Base-by-base conservation (phyloP, 2,113 vertebrate species). In the Mirounga angustirostris region DNA sequence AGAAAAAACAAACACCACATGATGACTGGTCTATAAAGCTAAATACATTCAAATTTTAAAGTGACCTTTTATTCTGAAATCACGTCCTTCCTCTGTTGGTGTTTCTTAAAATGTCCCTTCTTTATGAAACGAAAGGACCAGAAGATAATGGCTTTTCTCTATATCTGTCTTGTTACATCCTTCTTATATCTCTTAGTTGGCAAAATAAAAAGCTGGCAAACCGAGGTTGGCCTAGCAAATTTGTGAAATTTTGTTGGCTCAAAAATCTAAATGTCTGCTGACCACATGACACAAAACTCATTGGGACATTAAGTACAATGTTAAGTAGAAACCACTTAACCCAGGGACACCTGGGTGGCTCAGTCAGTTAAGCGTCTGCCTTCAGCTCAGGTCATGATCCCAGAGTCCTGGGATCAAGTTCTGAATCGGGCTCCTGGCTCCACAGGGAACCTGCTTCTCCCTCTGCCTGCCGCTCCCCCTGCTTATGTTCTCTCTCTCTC, bases 101-200 rank as follows among this genome's bases (percentile, higher is more conserved):
- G 24, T 65, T 95, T 91, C 90, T 92, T 58, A 89, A 71, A 95
- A 95, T 92, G 67, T 24, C 59, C 76, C 85, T 76, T 73, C 36
- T 97, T 95, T 63, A 90, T 65, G 15, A 97, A 96, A 96, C 89
- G 76, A 95, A 94, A 85, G 73, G 63, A 63, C 56, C 30, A 78
- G 58, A 92, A 67, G 26, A 89, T 56, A 94, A 79, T 26, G 81
- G 22, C 11, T 91, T 96, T 92, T 33, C 54, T 94, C 71, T 73
- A 22, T 54, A 54, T 56, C 85, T 81, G 18, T 65, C 80, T 95
- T 93, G 94, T 92, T 54, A 94, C n/a, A 80, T 85, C 71, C 74
- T 95, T 93, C 95, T 92, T 54, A 92, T 30, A 80, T 81, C 56
- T 36, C 16, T 97, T 61, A 92, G n/a, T 85, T 89, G 52, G 65